Base-by-base conservation (phyloP, 2,113 vertebrate species). In the Lipotes vexillifer region DNA sequence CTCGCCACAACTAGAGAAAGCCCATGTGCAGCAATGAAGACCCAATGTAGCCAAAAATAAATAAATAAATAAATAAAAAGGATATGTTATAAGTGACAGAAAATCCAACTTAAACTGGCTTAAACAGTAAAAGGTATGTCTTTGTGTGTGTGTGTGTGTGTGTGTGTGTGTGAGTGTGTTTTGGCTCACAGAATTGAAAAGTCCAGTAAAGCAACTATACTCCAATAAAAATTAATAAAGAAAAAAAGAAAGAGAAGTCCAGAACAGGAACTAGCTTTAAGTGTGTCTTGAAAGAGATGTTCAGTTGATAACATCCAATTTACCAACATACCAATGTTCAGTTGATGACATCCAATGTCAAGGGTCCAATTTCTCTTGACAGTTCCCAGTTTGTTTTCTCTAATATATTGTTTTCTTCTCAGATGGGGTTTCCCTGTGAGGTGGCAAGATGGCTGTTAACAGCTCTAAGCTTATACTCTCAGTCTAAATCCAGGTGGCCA, bases 111-210 rank as follows among this genome's bases (percentile, higher is more conserved):
- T n/a, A 88, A 88, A 57, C 5, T 72, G 33, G 31, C 4, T 88
- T 82, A 69, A 74, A 57, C 31, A 68, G 74, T 49, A 57, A 63
- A 82, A 81, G 9, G 9, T 44, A 52, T 52, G 49, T 52, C 49
- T 52, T 5, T 52, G 49, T 52, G 49, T 17, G 49, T 52, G 15
- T 52, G 52, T 52, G 49, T 17, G 49, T 49, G 49, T 15, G 49
- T 15, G 49, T 1, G 49, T 17, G 49, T 52, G 49, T 52, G 49
- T 14, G 46, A 14, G 20, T 57, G 1, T 87, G 44, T 83, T 65
- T 95, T 69, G 72, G 41, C 49, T 95, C 31, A 77, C 12, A 92
- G 69, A 90, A 95, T n/a, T 71, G 80, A 77, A 85, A 77, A 81
- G 63, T 75, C 27, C 44, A 90, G 63, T 57, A 57, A 57, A 57